Evolutionary conservation across 2,888 invertebrate species (phyloP).

Genomic region (Pseudoips prasinana): DNA sequence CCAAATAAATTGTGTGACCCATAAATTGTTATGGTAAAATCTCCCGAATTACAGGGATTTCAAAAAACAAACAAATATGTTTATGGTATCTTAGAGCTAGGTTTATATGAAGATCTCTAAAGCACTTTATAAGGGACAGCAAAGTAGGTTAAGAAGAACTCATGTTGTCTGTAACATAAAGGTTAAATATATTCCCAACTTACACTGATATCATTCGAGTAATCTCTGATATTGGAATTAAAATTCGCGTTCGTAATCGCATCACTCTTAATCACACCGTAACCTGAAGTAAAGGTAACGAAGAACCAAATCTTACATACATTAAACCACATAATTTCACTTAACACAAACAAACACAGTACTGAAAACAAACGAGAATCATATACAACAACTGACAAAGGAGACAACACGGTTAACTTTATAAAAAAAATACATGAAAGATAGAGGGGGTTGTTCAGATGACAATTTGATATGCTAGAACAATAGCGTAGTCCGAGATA

Average conservation of each 20-base stretch:
- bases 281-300: constrained; percentile 18
- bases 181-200: too few relatives aligned
- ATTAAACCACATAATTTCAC: constrained; percentile 29
- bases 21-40: too few relatives aligned
- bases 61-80: too few relatives aligned
- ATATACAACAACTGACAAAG: constrained; percentile 33
- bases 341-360: constrained; percentile 19
- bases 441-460: constrained; percentile 57
- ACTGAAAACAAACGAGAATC: constrained; percentile 17
- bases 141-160: too few relatives aligned
- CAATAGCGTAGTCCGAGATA: constrained; percentile 66
- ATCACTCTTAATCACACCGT: constrained; percentile 25
- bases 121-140: too few relatives aligned
- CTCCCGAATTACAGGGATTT: too few relatives aligned
- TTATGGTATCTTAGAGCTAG: too few relatives aligned
- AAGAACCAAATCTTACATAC: constrained; percentile 16
- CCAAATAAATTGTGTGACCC: too few relatives aligned
- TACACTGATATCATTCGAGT: constrained; percentile 50
- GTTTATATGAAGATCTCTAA: too few relatives aligned
- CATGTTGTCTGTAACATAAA: too few relatives aligned
- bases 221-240: constrained; percentile 59
- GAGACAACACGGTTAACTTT: constrained; percentile 50
- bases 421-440: constrained; percentile 54
- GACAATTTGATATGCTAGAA: constrained; percentile 70
- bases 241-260: constrained; percentile 50